phyloP scores from a whole-genome alignment of 1,140 invertebrate genomes.

The Helicoverpa armigera region DNA sequence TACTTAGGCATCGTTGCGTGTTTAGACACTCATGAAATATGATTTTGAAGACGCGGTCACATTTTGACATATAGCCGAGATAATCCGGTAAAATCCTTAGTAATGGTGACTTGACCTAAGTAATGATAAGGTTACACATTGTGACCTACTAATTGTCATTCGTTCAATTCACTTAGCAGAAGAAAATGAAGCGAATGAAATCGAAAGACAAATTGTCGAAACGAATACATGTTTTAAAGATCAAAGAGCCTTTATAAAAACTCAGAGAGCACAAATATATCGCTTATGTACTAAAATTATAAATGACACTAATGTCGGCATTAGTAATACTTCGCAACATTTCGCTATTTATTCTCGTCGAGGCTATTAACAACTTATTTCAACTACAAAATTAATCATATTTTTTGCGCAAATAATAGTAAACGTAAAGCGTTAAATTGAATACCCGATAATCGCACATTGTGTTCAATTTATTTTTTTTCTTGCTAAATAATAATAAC shows the following conservation, averaged over 20 bases:
- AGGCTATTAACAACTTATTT: not conserved
- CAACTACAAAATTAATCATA: slow-evolving; percentile 21
- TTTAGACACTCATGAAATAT: not conserved
- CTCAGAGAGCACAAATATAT: not conserved
- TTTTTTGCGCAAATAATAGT: slow-evolving; percentile 21
- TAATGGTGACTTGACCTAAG: too few species aligned
- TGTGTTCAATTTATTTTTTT: slow-evolving; percentile 1
- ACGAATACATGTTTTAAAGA: not conserved
- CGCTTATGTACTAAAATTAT: not conserved
- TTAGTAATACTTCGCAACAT: not conserved
- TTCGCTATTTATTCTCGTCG: not conserved
- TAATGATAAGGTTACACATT: too few species aligned
- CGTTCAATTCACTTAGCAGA: not conserved
- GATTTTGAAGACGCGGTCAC: too few species aligned
- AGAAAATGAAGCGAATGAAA: not conserved
- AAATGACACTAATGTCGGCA: slow-evolving; percentile 18
- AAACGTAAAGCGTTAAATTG: slow-evolving; percentile 29
- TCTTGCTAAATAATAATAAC: slow-evolving; percentile 15
- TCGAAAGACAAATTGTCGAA: not conserved
- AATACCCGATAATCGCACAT: slow-evolving; percentile 3
- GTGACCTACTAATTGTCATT: too few species aligned
- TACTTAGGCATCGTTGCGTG: not conserved
- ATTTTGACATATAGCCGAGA: too few species aligned
- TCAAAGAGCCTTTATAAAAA: not conserved
- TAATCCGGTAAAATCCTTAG: too few species aligned